These are phyloP conservation scores for Neomicropteryx cornuta DNA, from an alignment of 1,140 invertebrate species.

Conservation along the genomic window DNA sequence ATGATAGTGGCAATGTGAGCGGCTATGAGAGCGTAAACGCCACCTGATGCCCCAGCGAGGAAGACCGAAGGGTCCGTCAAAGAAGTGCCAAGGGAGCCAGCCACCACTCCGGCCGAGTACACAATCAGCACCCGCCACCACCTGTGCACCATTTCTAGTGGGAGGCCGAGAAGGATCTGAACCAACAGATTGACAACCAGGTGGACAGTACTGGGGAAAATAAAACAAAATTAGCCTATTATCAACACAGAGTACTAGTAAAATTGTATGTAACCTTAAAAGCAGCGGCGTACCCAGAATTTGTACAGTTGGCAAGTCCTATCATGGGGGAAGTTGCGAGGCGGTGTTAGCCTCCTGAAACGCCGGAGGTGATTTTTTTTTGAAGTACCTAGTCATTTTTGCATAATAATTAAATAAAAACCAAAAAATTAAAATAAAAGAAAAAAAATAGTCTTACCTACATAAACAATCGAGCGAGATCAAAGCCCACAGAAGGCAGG, in stretches of 20 bases:
- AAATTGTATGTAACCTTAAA: too few species aligned
- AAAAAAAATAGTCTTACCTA: too few species aligned
- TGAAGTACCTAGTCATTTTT: too few species aligned
- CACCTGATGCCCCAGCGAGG: conserved; percentile 90
- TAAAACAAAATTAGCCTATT: conserved; percentile 3
- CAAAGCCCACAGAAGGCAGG: too few species aligned
- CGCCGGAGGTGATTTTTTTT: too few species aligned
- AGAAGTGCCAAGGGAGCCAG: conserved; percentile 83
- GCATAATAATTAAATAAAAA: too few species aligned
- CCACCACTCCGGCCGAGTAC: conserved; percentile 71
- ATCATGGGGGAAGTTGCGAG: too few species aligned
- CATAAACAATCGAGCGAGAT: too few species aligned
- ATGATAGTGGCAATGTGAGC: conserved; percentile 93
- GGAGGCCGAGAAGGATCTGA: conserved; percentile 84
- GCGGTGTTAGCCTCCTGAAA: too few species aligned
- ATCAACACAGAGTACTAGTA: not conserved
- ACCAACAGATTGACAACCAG: conserved; percentile 86
- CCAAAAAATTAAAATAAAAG: too few species aligned
- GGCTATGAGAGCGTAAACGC: conserved; percentile 90
- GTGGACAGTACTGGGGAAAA: conserved; percentile 56
- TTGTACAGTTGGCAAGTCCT: too few species aligned
- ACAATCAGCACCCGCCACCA: conserved; percentile 82
- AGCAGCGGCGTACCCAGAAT: too few species aligned
- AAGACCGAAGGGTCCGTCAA: conserved; percentile 77
- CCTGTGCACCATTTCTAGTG: conserved; percentile 91